Percentiles rank a stretch among this genome's conserved stretches.
These are phyloP conservation scores for Mimas tiliae DNA, from an alignment of 2,888 invertebrate genomes.

Conservation along the genomic window DNA sequence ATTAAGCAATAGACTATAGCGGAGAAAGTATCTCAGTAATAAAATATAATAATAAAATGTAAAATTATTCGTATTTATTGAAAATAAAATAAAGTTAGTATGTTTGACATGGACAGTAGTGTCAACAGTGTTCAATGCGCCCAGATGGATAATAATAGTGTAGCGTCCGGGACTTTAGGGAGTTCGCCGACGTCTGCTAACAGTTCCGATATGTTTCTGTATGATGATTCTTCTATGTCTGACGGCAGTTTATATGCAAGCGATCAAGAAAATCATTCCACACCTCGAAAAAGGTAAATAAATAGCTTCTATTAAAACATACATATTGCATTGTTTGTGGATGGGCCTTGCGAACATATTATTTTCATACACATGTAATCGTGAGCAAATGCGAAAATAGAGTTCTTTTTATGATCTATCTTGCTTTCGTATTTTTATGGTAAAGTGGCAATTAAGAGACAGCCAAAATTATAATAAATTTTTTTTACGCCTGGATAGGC, in stretches of 20 bases:
- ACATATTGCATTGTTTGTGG: not conserved
- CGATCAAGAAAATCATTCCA: constrained; percentile 91
- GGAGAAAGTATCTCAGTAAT: constrained; percentile 29
- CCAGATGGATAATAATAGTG: constrained; percentile 46
- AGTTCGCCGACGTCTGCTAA: constrained; percentile 78
- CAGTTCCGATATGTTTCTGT: constrained; percentile 89
- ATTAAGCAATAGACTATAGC: constrained; percentile 23
- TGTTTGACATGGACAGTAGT: constrained; percentile 59
- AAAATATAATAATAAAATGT: not conserved
- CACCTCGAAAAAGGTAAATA: constrained; percentile 86
- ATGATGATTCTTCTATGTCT: constrained; percentile 84
- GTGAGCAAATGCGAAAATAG: not conserved
- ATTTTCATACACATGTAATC: not conserved
- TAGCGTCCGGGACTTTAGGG: constrained; percentile 46
- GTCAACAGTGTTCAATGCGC: constrained; percentile 47
- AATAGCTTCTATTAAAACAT: not conserved
- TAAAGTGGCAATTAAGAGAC: too few species aligned
- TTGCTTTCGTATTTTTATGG: too few species aligned
- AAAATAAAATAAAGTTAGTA: not conserved
- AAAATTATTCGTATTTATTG: not conserved
- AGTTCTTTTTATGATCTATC: too few species aligned
- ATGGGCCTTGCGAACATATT: not conserved
- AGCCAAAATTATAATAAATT: too few species aligned
- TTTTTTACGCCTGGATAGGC: too few species aligned
- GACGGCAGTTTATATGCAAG: constrained; percentile 91